Percentiles rank a stretch among this genome's conserved stretches.
These are phyloP conservation scores for Chiloscyllium punctatum DNA, from an alignment of 2,797 vertebrate species.

Conservation along the genomic window DNA sequence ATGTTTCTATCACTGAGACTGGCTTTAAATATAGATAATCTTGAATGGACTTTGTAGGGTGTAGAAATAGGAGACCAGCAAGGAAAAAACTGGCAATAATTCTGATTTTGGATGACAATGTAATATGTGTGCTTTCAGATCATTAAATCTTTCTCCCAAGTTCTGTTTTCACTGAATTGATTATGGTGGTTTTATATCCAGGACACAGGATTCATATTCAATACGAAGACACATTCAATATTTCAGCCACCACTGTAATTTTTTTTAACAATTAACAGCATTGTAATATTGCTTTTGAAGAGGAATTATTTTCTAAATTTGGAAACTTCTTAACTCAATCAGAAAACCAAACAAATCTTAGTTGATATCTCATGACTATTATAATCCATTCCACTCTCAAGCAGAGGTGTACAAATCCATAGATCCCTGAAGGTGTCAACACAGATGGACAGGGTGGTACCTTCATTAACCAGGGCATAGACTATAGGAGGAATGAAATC, in stretches of 20 bases:
- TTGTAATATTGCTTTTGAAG: not conserved
- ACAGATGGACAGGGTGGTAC: no score
- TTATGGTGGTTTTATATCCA: not conserved
- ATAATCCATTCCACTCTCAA: not conserved
- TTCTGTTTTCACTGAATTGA: not conserved
- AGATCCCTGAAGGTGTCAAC: not conserved
- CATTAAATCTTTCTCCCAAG: not conserved
- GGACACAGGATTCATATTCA: not conserved
- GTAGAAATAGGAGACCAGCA: no score
- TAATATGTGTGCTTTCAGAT: not conserved
- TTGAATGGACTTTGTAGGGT: no score
- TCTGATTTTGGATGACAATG: no score
- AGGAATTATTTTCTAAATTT: not conserved
- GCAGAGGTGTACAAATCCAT: not conserved
- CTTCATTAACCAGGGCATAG: no score
- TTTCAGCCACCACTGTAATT: not conserved
- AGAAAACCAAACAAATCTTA: not conserved
- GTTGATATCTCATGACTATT: not conserved
- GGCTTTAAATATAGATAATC: no score
- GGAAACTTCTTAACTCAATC: not conserved
- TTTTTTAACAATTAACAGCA: no score
- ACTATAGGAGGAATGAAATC: no score
- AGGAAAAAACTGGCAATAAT: no score
- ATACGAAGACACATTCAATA: not conserved
- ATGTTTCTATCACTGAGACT: no score